Conservation (phyloP, 2,797 vertebrate genomes). For the Cynopterus sphinx region DNA sequence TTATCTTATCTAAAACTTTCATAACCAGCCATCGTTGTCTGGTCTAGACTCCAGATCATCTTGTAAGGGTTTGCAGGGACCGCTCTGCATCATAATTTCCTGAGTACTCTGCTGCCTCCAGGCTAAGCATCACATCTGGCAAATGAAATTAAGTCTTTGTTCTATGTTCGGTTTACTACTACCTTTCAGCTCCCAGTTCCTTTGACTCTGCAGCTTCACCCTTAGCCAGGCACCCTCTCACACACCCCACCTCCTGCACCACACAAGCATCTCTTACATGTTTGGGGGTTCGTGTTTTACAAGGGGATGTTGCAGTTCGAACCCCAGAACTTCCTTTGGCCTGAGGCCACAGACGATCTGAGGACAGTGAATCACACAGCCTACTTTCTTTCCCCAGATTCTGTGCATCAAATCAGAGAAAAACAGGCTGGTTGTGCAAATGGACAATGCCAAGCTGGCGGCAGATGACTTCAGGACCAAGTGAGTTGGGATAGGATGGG, state of each 20-base stretch:
- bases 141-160: background rate
- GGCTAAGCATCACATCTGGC: background rate
- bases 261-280: background rate
- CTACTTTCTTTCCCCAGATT: conserved; percentile 60
- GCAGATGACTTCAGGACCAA: conserved; percentile 78
- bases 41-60: background rate
- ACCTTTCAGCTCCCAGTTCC: background rate
- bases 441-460: conserved; percentile 77
- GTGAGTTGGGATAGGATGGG: conserved; percentile 57
- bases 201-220: too few species aligned
- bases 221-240: background rate
- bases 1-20: background rate
- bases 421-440: conserved; percentile 74
- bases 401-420: conserved; percentile 77
- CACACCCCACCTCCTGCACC: too few species aligned
- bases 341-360: background rate
- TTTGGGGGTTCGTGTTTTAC: background rate
- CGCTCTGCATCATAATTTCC: too few species aligned
- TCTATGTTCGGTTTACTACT: background rate
- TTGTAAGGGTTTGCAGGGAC: background rate
- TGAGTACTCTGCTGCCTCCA: too few species aligned
- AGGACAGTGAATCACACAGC: too few species aligned
- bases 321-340: background rate
- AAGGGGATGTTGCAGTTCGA: background rate
- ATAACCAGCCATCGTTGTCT: background rate